Conservation (phyloP, 2,113 vertebrate genomes). For the Hirundichthys speculiger region DNA sequence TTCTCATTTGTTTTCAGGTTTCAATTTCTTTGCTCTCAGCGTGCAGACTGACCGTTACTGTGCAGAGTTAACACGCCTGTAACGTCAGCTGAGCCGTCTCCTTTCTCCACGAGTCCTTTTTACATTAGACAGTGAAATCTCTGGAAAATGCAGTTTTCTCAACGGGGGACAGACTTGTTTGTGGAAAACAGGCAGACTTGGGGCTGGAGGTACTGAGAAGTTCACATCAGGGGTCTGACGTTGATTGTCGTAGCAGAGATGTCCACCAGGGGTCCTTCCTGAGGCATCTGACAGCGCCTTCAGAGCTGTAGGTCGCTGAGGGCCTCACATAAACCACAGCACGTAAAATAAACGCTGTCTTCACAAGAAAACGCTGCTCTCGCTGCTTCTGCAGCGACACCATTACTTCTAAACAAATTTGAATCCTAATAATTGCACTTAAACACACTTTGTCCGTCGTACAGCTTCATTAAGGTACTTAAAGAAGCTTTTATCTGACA, state of each 20-base stretch:
- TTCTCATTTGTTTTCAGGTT: conserved; percentile 41
- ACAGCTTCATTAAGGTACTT: conserved; percentile 1
- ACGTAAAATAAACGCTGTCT: conserved; percentile 20
- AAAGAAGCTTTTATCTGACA: conserved; percentile 2
- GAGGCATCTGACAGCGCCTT: conserved; percentile 25
- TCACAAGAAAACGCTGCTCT: background rate
- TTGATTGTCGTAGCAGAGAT: conserved; percentile 17
- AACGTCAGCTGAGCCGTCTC: conserved; percentile 3
- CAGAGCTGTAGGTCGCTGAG: conserved; percentile 4
- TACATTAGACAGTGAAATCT: conserved; percentile 32
- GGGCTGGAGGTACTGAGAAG: conserved; percentile 1
- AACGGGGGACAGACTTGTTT: background rate
- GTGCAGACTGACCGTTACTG: conserved; percentile 8
- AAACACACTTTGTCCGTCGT: conserved; percentile 22
- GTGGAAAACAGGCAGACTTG: background rate
- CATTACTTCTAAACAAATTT: background rate
- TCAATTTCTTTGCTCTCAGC: conserved; percentile 25
- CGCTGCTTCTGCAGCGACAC: background rate
- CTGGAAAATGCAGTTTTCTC: conserved; percentile 10
- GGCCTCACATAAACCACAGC: conserved; percentile 28
- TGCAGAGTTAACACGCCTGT: conserved; percentile 50
- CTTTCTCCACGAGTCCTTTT: background rate
- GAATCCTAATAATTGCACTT: conserved; percentile 66
- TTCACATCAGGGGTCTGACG: background rate
- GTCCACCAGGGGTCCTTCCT: conserved; percentile 57